Conservation (phyloP, 2,888 invertebrate genomes). For the Allacma fusca region DNA sequence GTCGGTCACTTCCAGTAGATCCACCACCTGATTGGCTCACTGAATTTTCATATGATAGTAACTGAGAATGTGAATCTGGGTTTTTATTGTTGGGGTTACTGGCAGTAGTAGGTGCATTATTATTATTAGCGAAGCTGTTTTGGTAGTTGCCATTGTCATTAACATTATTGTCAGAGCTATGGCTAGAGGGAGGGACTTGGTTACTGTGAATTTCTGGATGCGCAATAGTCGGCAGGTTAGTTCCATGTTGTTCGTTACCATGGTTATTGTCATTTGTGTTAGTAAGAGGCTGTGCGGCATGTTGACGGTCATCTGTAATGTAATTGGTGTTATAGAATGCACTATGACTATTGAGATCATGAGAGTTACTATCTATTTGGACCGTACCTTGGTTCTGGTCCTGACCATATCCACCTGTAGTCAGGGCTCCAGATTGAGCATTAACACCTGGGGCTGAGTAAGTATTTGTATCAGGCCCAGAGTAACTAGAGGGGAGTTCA, state of each 20-base stretch:
- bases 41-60: slow-evolving; percentile 38
- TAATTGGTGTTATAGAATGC: slow-evolving; percentile 20
- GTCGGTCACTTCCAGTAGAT: slow-evolving; percentile 46
- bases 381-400: slow-evolving; percentile 19
- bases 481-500: slow-evolving; percentile 38
- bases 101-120: background rate
- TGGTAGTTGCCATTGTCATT: slow-evolving; percentile 14
- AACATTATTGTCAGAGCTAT: slow-evolving; percentile 23
- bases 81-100: background rate
- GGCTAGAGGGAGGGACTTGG: background rate
- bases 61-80: slow-evolving; percentile 31
- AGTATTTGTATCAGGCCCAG: slow-evolving; percentile 40
- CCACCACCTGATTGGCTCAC: slow-evolving; percentile 46
- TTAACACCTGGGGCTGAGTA: slow-evolving; percentile 33
- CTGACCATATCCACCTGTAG: slow-evolving; percentile 31
- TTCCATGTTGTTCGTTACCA: background rate
- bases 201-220: too few species aligned
- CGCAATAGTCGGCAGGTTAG: slow-evolving; percentile 17
- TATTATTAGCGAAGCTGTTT: background rate
- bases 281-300: slow-evolving; percentile 2
- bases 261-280: slow-evolving; percentile 2
- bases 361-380: background rate
- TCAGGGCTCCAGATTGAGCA: background rate
- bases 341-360: background rate
- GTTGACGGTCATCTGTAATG: slow-evolving; percentile 32